These are phyloP conservation scores for Lithophane leautieri DNA, from an alignment of 2,888 invertebrate genomes.

Conservation along the genomic window DNA sequence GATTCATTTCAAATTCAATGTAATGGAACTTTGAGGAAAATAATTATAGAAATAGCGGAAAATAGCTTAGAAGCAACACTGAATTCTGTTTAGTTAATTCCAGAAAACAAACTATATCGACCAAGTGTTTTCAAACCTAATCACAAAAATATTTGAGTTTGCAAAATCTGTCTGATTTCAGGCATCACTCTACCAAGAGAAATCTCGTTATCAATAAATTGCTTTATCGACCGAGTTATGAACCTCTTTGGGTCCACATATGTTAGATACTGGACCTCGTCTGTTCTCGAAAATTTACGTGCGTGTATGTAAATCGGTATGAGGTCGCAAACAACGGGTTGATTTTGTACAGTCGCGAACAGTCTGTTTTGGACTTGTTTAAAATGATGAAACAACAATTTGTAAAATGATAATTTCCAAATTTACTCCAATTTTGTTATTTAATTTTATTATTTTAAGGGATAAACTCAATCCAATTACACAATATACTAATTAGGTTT, in stretches of 20 bases:
- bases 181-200: slow-evolving; percentile 41
- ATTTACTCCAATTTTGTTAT: slow-evolving; percentile 30
- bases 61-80: not conserved
- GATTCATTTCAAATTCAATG: not conserved
- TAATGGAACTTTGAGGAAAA: not conserved
- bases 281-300: slow-evolving; percentile 54
- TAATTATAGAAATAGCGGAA: not conserved
- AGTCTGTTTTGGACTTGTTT: not conserved
- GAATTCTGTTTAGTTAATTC: not conserved
- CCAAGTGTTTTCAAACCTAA: not conserved
- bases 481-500: slow-evolving; percentile 58
- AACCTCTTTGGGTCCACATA: slow-evolving; percentile 45
- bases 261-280: slow-evolving; percentile 49
- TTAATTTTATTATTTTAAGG: slow-evolving; percentile 36
- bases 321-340: slow-evolving; percentile 52
- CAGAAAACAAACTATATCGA: not conserved
- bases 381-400: not conserved
- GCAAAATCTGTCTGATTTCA: slow-evolving; percentile 29
- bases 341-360: slow-evolving; percentile 53
- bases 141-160: slow-evolving; percentile 33
- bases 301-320: slow-evolving; percentile 67
- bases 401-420: slow-evolving; percentile 17
- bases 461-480: slow-evolving; percentile 48
- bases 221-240: slow-evolving; percentile 54
- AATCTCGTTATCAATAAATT: slow-evolving; percentile 60